These are phyloP conservation scores for Parthenolecanium corni DNA, from an alignment of 2,888 invertebrate genomes.

Conservation along the genomic window DNA sequence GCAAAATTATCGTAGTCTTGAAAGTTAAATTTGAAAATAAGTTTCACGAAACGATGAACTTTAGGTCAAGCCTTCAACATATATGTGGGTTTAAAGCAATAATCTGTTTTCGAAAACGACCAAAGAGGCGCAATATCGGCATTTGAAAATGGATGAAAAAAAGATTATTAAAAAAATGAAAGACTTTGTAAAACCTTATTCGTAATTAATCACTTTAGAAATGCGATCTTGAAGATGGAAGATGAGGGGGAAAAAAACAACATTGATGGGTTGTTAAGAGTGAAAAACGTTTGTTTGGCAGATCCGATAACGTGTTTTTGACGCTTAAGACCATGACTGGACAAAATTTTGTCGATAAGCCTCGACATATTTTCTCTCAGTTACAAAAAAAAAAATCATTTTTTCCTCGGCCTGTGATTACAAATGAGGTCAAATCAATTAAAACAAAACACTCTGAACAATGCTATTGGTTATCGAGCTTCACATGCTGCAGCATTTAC, in stretches of 20 bases:
- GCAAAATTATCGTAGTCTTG: conserved; percentile 3
- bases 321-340: conserved; percentile 15
- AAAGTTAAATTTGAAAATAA: not conserved
- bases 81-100: not conserved
- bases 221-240: not conserved
- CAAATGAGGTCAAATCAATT: conserved; percentile 29
- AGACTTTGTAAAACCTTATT: conserved; percentile 16
- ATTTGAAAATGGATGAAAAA: not conserved
- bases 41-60: not conserved
- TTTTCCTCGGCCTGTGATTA: conserved; percentile 18
- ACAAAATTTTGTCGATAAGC: conserved; percentile 19
- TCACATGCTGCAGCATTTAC: too few species aligned
- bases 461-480: conserved; percentile 26
- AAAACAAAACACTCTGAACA: conserved; percentile 29
- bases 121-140: not conserved
- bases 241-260: not conserved
- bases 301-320: conserved; percentile 18
- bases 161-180: not conserved
- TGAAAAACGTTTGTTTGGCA: conserved; percentile 6
- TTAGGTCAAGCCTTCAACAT: not conserved
- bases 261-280: conserved; percentile 6
- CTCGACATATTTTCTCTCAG: not conserved
- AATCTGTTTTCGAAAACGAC: not conserved
- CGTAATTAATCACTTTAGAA: conserved; percentile 21
- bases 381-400: conserved; percentile 1